A percentile compares a stretch with the other conserved stretches of the same genome.
Evolutionary conservation across 37 sponge, comb jelly and placozoan genomes (phyloP).

Genomic region (Hexactinellida sp.): DNA sequence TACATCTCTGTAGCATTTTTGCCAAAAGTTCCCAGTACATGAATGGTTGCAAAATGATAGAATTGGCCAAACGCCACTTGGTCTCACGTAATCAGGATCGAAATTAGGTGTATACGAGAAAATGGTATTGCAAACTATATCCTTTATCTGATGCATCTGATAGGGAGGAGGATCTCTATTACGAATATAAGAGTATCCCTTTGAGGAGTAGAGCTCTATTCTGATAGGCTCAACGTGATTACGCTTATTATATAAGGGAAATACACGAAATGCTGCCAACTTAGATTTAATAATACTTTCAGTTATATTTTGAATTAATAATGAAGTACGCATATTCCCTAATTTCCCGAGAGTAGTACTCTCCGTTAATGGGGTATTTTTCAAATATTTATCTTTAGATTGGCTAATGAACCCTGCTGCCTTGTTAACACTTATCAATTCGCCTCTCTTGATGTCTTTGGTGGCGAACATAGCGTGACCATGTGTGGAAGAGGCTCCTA

Average conservation of each 20-base stretch:
- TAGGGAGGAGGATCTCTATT: neutral
- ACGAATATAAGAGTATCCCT: neutral
- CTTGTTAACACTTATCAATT: neutral
- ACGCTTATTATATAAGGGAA: neutral
- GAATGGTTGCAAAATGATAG: neutral
- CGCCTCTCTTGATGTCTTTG: neutral
- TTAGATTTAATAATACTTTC: neutral
- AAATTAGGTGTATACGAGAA: too few relatives aligned
- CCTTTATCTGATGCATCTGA: neutral
- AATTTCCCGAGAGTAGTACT: neutral
- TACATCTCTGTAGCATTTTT: neutral
- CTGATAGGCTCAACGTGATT: neutral
- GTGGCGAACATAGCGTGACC: neutral
- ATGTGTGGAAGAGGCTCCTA: neutral
- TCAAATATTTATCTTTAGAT: neutral
- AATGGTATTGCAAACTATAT: neutral
- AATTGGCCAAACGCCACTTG: neutral
- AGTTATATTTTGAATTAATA: neutral
- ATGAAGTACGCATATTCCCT: neutral
- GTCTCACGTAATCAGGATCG: neutral
- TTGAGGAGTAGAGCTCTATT: neutral
- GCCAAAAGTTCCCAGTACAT: neutral
- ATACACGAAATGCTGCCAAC: neutral
- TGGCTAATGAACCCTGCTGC: neutral
- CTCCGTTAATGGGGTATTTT: neutral